phyloP scores from a whole-genome alignment of 2,113 vertebrate species.

The Muscicapa adusta region DNA sequence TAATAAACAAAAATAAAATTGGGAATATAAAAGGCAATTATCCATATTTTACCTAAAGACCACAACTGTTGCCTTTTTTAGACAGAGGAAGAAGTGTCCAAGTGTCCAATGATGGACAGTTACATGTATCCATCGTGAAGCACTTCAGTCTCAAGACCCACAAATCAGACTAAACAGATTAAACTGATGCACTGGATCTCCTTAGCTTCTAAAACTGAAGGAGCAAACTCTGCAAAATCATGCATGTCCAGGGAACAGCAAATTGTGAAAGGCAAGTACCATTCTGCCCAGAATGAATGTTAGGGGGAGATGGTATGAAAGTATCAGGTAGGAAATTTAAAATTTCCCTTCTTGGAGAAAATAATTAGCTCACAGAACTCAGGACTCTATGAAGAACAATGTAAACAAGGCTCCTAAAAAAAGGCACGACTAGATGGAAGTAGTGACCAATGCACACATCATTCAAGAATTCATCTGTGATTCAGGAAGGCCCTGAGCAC shows the following conservation, averaged over 20 bases:
- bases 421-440: background rate
- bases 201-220: background rate
- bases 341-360: background rate
- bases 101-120: background rate
- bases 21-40: background rate
- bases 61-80: background rate
- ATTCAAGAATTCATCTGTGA: background rate
- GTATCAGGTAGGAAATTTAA: background rate
- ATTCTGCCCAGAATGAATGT: background rate
- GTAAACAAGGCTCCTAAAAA: fast-evolving
- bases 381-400: background rate
- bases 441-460: background rate
- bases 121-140: background rate
- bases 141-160: background rate
- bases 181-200: background rate
- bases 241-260: fast-evolving
- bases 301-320: background rate
- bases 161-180: background rate
- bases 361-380: background rate
- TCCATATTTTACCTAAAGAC: background rate
- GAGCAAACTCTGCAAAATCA: background rate
- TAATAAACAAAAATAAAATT: background rate
- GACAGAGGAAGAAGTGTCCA: background rate
- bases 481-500: background rate
- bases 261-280: background rate